These are phyloP conservation scores for Pristionchus maxplancki DNA, from an alignment of 2,888 invertebrate species.

Conservation along the genomic window DNA sequence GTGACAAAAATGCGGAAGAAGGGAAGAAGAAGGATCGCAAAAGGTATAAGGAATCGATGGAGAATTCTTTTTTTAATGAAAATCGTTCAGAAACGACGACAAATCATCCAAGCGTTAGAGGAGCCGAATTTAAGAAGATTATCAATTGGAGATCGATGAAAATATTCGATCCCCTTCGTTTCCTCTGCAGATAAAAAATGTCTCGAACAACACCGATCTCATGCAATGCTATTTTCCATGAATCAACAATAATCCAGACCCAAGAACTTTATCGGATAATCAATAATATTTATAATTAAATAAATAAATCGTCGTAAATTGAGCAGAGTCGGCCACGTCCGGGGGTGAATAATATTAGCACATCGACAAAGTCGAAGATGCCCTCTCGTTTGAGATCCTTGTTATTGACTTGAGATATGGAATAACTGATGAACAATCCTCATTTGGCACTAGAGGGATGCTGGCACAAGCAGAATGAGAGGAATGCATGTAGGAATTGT, in stretches of 20 bases:
- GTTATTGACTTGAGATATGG: not conserved
- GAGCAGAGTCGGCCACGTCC: not conserved
- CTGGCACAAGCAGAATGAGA: not conserved
- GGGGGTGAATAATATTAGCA: not conserved
- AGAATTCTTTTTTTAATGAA: not conserved
- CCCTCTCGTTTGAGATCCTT: not conserved
- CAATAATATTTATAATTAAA: not conserved
- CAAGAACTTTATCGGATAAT: not conserved
- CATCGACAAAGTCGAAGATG: not conserved
- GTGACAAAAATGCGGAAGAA: too few relatives aligned
- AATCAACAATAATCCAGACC: not conserved
- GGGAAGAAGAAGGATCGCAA: not conserved
- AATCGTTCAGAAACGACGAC: too few relatives aligned
- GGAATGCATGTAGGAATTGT: not conserved
- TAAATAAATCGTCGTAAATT: not conserved
- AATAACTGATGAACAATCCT: not conserved
- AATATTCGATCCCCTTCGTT: too few relatives aligned
- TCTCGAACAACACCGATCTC: too few relatives aligned
- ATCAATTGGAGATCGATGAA: too few relatives aligned
- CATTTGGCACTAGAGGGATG: not conserved
- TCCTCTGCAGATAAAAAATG: too few relatives aligned
- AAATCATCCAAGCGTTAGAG: too few relatives aligned
- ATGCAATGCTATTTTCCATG: too few relatives aligned
- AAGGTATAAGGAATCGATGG: not conserved
- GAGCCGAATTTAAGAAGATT: too few relatives aligned